These are phyloP conservation scores for Eupithecia abbreviata DNA, from an alignment of 2,888 invertebrate species.

Conservation along the genomic window DNA sequence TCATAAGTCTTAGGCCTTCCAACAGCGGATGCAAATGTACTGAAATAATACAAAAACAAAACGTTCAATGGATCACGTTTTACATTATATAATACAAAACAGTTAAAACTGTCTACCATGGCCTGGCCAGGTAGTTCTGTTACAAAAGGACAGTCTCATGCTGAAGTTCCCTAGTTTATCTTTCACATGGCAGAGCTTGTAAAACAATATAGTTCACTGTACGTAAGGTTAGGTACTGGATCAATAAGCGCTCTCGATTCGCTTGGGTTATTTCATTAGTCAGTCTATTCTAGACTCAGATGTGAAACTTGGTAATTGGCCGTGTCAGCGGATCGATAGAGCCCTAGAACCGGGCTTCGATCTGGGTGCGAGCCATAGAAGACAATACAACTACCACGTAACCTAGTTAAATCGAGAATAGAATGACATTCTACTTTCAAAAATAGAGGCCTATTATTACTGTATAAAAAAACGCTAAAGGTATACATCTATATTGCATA, in stretches of 20 bases:
- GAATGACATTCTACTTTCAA: not conserved
- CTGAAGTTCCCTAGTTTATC: not conserved
- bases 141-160: not conserved
- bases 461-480: not conserved
- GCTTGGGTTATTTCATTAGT: constrained; percentile 11
- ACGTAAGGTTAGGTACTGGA: not conserved
- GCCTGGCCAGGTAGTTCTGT: not conserved
- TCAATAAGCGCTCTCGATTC: constrained; percentile 15
- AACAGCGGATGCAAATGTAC: not conserved
- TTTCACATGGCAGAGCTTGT: not conserved
- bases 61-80: not conserved
- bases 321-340: constrained; percentile 41
- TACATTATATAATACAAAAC: not conserved
- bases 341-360: constrained; percentile 1
- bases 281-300: constrained; percentile 21
- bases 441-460: not conserved
- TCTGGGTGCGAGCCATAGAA: not conserved
- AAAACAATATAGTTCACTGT: not conserved
- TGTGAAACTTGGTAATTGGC: constrained; percentile 34
- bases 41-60: not conserved
- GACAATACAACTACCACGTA: not conserved
- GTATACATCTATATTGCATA: not conserved
- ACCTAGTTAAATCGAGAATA: constrained; percentile 5
- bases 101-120: not conserved
- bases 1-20: not conserved